These are phyloP conservation scores for Andrena flavipes DNA, from an alignment of 2,888 invertebrate species.

Conservation along the genomic window DNA sequence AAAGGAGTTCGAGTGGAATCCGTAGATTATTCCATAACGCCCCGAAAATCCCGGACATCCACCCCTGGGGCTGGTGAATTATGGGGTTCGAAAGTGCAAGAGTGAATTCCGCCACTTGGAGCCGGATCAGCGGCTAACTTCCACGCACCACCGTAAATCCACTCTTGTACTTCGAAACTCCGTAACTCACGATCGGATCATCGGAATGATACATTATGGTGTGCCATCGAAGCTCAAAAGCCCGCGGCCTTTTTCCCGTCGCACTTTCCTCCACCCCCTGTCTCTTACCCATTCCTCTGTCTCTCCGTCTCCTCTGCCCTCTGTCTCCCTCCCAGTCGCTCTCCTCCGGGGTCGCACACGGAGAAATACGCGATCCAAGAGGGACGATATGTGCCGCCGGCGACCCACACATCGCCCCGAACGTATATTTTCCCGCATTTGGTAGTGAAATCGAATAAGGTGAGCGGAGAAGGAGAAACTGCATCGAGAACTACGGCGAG, in stretches of 20 bases:
- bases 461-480: constrained; percentile 49
- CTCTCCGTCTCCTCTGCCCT: not conserved
- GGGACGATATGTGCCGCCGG: constrained; percentile 59
- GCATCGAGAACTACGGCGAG: constrained; percentile 30
- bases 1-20: constrained; percentile 48
- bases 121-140: constrained; percentile 74
- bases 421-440: constrained; percentile 68
- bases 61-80: constrained; percentile 59
- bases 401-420: constrained; percentile 39
- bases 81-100: constrained; percentile 72
- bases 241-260: constrained; percentile 44
- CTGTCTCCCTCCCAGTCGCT: constrained; percentile 6
- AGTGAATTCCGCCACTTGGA: constrained; percentile 73
- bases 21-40: constrained; percentile 67
- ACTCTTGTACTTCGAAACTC: constrained; percentile 73
- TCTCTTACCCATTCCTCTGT: not conserved
- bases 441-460: constrained; percentile 68
- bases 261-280: not conserved
- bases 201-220: constrained; percentile 74
- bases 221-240: constrained; percentile 60
- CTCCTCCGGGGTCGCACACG: constrained; percentile 4
- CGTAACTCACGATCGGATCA: constrained; percentile 74
- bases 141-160: constrained; percentile 73
- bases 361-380: constrained; percentile 59
- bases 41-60: constrained; percentile 50